Percentiles rank a stretch among this genome's conserved stretches.
Evolutionary conservation across 2,888 invertebrate species (phyloP).

Genomic region (Sphaeridia pumilis): DNA sequence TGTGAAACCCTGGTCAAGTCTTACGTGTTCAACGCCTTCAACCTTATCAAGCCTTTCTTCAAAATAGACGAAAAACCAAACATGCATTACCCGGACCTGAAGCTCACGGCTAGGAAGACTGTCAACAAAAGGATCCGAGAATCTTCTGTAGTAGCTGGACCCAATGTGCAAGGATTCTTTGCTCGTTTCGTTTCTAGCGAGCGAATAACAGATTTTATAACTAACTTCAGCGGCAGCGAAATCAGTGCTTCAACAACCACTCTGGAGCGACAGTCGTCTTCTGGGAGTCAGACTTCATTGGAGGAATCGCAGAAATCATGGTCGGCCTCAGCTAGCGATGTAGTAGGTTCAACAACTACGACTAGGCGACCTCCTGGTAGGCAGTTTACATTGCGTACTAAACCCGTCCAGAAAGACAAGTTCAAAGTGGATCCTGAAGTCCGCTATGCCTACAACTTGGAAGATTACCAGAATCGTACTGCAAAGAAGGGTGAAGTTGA

Average conservation of each 20-base stretch:
- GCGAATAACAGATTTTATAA: neutral
- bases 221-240: neutral
- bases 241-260: neutral
- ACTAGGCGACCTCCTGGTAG: too few relatives aligned
- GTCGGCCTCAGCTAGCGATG: neutral
- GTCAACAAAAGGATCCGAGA: neutral
- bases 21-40: conserved; percentile 4
- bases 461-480: too few relatives aligned
- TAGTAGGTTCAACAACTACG: too few relatives aligned
- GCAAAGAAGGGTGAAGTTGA: too few relatives aligned
- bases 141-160: neutral
- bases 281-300: neutral
- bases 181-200: neutral
- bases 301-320: neutral
- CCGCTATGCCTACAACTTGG: too few relatives aligned
- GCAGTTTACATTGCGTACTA: too few relatives aligned
- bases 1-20: conserved; percentile 8
- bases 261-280: too few relatives aligned
- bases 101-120: neutral
- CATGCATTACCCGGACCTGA: neutral
- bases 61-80: neutral
- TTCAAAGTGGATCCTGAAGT: too few relatives aligned
- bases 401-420: too few relatives aligned
- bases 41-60: neutral
- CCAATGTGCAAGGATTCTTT: neutral